Base-by-base conservation (phyloP, 2,797 vertebrate genomes). In the Epinephelus coioides region DNA sequence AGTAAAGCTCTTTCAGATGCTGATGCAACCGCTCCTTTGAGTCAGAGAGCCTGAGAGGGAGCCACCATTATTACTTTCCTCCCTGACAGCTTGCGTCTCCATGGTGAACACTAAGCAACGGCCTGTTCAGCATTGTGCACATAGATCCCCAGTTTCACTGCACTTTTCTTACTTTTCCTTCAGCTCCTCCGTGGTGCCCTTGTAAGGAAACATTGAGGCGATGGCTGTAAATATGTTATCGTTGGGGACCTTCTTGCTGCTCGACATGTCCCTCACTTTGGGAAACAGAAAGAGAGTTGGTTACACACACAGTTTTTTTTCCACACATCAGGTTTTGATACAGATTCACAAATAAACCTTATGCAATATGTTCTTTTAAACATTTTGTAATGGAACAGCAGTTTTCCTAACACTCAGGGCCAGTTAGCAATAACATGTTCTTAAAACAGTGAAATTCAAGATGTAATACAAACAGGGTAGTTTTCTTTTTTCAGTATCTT, bases 181-280 rank as follows among this genome's bases (percentile, higher is more conserved):
- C 91, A 99, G 97, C 89, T 99, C 97, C 69, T 99, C 97, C 0
- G 94, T 97, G 75, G 97, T 97, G 73, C 98, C 98, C 54, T 97
- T 98, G 86, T 99, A 98, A 4, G 98, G 98, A 82, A 99, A 99
- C 97, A 98, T 98, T 0, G 98, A 98, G 55, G 98, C 98, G 73
- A 99, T 98, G 55, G 98, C 98, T 50, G 95, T 97, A 94, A 99
- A 99, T 92, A 99, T 99, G 95, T 98, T 97, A 88, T 99, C 97
- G 7, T 95, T 97, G 57, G 98, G 98, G 71, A 98, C 96, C 70
- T 96, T 97, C 92, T 97, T 97, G 94, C 92, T 96, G 53, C 92
- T 80, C 83, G 94, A 92, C 82, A 94, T 87, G 85, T 98, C 98
- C 89, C 86, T 96, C 81, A 95, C 98, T 99, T 79, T 69, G 63